Percentiles rank a stretch among this genome's conserved stretches.
phyloP scores from a whole-genome alignment of 2,888 invertebrate genomes.

The Microdon myrmicae region DNA sequence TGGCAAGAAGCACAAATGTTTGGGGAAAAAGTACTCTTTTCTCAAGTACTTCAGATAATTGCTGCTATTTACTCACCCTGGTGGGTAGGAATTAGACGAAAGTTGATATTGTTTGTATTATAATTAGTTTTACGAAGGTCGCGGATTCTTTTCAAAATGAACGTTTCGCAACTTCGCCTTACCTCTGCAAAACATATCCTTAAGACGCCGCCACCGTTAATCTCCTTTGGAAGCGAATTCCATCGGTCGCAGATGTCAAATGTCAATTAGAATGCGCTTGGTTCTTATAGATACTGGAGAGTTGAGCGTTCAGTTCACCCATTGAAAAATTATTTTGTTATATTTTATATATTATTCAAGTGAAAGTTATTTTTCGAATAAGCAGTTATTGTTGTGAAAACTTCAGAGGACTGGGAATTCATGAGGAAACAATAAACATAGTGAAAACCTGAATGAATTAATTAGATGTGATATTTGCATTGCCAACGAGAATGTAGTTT shows the following conservation, averaged over 20 bases:
- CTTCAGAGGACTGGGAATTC: too few relatives aligned
- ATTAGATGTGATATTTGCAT: slow-evolving; percentile 17
- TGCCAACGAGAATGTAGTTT: neutral
- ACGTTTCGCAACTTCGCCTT: slow-evolving; percentile 31
- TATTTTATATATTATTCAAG: too few relatives aligned
- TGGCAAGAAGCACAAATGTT: slow-evolving; percentile 31
- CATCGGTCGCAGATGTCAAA: slow-evolving; percentile 44
- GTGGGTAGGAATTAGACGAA: slow-evolving; percentile 11
- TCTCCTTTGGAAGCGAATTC: slow-evolving; percentile 36
- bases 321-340: too few relatives aligned
- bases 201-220: slow-evolving; percentile 45
- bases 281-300: slow-evolving; percentile 20
- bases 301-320: slow-evolving; percentile 17
- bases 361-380: too few relatives aligned
- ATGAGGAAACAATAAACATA: too few relatives aligned
- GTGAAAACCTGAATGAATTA: too few relatives aligned
- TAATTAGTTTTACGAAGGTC: neutral
- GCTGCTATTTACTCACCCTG: slow-evolving; percentile 22
- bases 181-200: slow-evolving; percentile 46
- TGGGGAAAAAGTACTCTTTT: slow-evolving; percentile 12
- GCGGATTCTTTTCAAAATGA: slow-evolving; percentile 8
- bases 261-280: slow-evolving; percentile 36
- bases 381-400: too few relatives aligned
- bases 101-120: slow-evolving; percentile 1
- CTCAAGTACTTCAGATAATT: slow-evolving; percentile 4